Percentiles rank a stretch among this genome's conserved stretches.
Conservation (phyloP, 2,888 invertebrate genomes). For the Acanthopleura granulata region DNA sequence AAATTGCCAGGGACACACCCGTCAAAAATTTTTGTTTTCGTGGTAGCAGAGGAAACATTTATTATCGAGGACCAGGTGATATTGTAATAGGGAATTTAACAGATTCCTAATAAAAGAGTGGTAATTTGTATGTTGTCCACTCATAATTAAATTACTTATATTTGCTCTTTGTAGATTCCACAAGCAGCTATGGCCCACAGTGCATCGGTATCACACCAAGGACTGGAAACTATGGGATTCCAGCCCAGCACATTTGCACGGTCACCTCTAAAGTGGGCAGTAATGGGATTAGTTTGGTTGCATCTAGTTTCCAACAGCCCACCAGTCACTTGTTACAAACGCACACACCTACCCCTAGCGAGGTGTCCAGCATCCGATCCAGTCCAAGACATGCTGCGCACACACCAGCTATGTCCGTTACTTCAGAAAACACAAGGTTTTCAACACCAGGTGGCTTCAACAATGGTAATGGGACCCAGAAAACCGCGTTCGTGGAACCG, state of each 20-base stretch:
- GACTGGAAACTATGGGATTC: neutral
- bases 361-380: slow-evolving; percentile 56
- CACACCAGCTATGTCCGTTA: slow-evolving; percentile 42
- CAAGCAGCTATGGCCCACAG: slow-evolving; percentile 38
- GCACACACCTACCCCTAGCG: slow-evolving; percentile 61
- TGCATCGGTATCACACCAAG: slow-evolving; percentile 31
- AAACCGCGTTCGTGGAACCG: slow-evolving; percentile 57
- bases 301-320: neutral
- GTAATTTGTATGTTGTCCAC: too few relatives aligned
- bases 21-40: too few relatives aligned
- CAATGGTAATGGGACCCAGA: slow-evolving; percentile 36
- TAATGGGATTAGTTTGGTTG: neutral
- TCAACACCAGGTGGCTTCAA: slow-evolving; percentile 40
- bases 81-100: too few relatives aligned
- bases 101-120: too few relatives aligned
- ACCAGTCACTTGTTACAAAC: slow-evolving; percentile 36
- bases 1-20: too few relatives aligned
- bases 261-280: neutral
- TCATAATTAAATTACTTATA: neutral
- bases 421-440: slow-evolving; percentile 41
- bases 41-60: too few relatives aligned
- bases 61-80: too few relatives aligned
- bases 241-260: neutral
- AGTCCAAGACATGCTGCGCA: slow-evolving; percentile 38
- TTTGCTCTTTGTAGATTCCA: neutral